phyloP scores from a whole-genome alignment of 1,140 invertebrate species.

The Drosophila erecta region DNA sequence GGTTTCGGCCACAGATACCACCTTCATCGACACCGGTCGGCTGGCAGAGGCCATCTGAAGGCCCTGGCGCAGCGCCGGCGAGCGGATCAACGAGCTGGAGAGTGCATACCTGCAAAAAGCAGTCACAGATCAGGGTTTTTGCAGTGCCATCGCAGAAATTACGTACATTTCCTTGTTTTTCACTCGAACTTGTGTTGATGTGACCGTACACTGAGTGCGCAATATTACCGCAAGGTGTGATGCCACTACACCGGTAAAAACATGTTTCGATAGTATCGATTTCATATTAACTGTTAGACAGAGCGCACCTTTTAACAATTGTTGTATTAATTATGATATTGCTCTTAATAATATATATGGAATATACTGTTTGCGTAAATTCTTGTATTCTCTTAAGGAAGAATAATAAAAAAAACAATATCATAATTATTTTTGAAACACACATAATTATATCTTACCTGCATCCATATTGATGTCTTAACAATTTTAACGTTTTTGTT shows the following conservation, averaged over 20 bases:
- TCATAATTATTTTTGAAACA: too few relatives aligned
- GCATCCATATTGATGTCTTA: too few relatives aligned
- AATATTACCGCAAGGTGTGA: slow-evolving; percentile 5
- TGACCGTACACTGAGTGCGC: slow-evolving; percentile 67
- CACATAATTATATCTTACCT: too few relatives aligned
- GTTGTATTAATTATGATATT: background rate
- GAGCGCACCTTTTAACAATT: too few relatives aligned
- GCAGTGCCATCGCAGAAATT: slow-evolving; percentile 34
- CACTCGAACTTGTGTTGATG: slow-evolving; percentile 79
- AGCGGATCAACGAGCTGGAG: slow-evolving; percentile 72
- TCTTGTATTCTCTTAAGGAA: too few relatives aligned
- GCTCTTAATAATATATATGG: too few relatives aligned
- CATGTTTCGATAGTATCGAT: background rate
- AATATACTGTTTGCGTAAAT: too few relatives aligned
- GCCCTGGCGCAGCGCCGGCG: slow-evolving; percentile 71
- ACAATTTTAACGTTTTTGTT: too few relatives aligned
- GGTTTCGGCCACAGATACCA: slow-evolving; percentile 66
- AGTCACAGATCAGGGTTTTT: slow-evolving; percentile 15
- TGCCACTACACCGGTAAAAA: slow-evolving; percentile 1
- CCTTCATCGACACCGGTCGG: slow-evolving; percentile 84
- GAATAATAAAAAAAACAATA: too few relatives aligned
- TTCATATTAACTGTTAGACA: background rate
- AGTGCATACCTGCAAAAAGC: slow-evolving; percentile 67
- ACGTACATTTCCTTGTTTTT: slow-evolving; percentile 71
- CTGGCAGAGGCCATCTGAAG: slow-evolving; percentile 62